Evolutionary conservation across 2,113 vertebrate species (phyloP), one percentile per base, ranked within the genome.

Genomic region (Bathybates hornii): DNA sequence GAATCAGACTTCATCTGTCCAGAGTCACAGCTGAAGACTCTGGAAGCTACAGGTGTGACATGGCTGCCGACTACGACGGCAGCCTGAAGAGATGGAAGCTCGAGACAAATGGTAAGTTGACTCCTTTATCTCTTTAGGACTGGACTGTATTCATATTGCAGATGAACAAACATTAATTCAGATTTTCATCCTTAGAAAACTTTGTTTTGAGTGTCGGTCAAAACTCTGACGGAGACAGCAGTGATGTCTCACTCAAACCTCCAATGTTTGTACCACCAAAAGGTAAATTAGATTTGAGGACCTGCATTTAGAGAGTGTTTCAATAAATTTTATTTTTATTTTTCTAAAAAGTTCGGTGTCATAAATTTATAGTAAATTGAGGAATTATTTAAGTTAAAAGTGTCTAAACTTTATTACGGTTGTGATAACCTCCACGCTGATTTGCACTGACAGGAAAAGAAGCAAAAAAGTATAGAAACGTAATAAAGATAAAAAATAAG

Each of bases 1-100:
- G 8, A 9, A 3, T 90, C 80, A 34, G 80, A 9, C 86, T 90
- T 10, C 24, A 45, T 32, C 17, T 90, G 50, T 86, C 56, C 80
- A 57, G 9, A 34, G 16, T 90, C 52, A 82, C 48, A 29, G 29
- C 21, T 2, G 29, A 79, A 3, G 89, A 90, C 78, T 85, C 89
- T 38, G 84, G 84, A 27, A 38, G 8, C 4, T 57, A 66, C 32
- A 66, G 61, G 3, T 66, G 61, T 66, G 61, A 36, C 1, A 1
- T 66, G 32, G 32, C 61, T 0, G 32, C 32, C 2, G 6, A n/a
- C 8, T 66, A 66, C 1, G 19, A 66, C 6, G 3, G 2, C 32
- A 38, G 32, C 10, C 17, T 66, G 6, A 38, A 36, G 19, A 66
- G 6, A n/a, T 38, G 61, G 34, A 36, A 4, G 19, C 34, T 38